Percentiles rank a stretch among this genome's conserved stretches.
Evolutionary conservation across 2,888 invertebrate species (phyloP).

Genomic region (Proisotoma minuta): DNA sequence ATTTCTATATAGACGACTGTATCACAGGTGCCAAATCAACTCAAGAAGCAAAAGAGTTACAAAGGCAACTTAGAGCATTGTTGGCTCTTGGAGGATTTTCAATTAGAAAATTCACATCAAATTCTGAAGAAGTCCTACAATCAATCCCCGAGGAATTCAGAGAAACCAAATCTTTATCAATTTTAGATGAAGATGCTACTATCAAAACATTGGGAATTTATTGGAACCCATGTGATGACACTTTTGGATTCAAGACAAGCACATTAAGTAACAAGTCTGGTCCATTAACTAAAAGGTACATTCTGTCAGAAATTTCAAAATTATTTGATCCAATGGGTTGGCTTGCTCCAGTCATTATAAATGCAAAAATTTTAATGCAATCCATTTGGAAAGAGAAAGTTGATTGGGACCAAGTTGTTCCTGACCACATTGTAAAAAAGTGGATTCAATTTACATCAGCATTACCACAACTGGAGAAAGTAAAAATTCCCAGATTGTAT

Average conservation of each 20-base stretch:
- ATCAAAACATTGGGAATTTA: constrained; percentile 12
- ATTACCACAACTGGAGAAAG: too few species aligned
- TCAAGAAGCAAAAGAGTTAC: constrained; percentile 30
- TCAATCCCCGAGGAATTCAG: neutral
- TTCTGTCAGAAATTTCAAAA: constrained; percentile 41
- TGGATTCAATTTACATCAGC: too few species aligned
- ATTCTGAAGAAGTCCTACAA: constrained; percentile 12
- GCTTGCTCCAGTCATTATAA: constrained; percentile 1
- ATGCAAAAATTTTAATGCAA: constrained; percentile 42
- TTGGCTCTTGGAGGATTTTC: constrained; percentile 28
- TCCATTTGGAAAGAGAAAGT: constrained; percentile 27
- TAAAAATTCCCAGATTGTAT: neutral
- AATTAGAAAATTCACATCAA: constrained; percentile 45
- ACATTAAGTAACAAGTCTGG: neutral
- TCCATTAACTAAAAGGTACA: constrained; percentile 34
- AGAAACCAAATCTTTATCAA: neutral
- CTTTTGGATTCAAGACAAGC: neutral
- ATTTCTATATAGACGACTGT: constrained; percentile 49
- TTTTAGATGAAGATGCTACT: neutral
- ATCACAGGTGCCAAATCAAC: constrained; percentile 38
- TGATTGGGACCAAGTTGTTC: neutral
- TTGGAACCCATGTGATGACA: constrained; percentile 2
- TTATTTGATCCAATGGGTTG: constrained; percentile 32
- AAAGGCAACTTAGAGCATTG: constrained; percentile 25
- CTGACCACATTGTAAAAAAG: too few species aligned